Evolutionary conservation across 2,113 vertebrate genomes (phyloP).

Genomic region (Physeter macrocephalus): DNA sequence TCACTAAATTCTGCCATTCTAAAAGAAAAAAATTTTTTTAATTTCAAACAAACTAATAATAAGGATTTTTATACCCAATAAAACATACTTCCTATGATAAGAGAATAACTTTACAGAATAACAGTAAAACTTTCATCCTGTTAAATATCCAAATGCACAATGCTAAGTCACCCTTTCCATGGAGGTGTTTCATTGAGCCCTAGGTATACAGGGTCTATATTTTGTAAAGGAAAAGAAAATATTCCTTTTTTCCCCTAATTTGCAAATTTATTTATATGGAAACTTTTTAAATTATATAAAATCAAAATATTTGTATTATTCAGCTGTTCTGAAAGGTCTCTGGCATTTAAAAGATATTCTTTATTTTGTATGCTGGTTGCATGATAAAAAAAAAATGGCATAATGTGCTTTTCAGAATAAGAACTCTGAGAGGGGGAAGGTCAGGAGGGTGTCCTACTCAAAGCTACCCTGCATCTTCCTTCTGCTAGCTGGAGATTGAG

Average conservation of each 20-base stretch:
- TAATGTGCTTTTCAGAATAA: background rate
- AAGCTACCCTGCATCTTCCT: background rate
- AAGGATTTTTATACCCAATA: background rate
- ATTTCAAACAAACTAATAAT: slow-evolving; percentile 23
- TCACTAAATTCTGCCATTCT: slow-evolving; percentile 85
- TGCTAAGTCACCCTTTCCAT: background rate
- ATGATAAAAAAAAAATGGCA: background rate
- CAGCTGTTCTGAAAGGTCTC: background rate
- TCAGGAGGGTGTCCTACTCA: background rate
- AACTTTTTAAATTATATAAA: background rate
- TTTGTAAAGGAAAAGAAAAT: background rate
- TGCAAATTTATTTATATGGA: background rate
- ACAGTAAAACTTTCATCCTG: background rate
- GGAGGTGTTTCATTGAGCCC: background rate
- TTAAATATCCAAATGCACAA: background rate
- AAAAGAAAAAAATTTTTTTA: background rate
- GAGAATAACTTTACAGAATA: background rate
- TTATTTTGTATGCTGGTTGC: background rate
- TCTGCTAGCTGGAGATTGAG: background rate
- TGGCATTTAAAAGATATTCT: background rate
- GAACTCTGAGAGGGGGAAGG: background rate
- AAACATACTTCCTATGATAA: background rate
- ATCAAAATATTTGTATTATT: background rate
- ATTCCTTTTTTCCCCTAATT: background rate
- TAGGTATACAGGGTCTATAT: background rate